Conservation (phyloP, 2,797 vertebrate species). For the Emydoidea blandingii region DNA sequence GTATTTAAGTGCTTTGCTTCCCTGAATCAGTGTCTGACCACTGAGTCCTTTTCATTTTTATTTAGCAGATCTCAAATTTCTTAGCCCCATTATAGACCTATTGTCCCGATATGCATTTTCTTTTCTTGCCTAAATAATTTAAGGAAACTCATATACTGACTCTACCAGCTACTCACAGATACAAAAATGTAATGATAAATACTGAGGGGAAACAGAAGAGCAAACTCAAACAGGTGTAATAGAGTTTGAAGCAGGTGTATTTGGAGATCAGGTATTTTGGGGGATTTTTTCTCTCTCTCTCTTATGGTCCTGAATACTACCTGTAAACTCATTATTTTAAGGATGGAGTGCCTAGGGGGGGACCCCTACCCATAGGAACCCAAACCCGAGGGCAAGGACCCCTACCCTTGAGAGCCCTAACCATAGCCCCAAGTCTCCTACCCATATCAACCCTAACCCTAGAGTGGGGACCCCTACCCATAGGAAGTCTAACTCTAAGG, state of each 20-base stretch:
- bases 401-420: too few species aligned
- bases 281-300: not conserved
- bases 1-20: not conserved
- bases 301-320: not conserved
- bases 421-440: too few species aligned
- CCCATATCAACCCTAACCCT: too few species aligned
- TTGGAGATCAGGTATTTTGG: not conserved
- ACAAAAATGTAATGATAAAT: not conserved
- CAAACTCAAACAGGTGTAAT: constrained; percentile 16
- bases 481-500: too few species aligned
- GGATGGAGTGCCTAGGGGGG: not conserved
- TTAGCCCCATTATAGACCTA: not conserved
- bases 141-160: constrained; percentile 56
- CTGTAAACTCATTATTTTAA: not conserved
- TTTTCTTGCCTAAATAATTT: not conserved
- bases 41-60: constrained; percentile 15
- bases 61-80: constrained; percentile 42
- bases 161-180: constrained; percentile 18
- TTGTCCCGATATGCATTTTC: not conserved
- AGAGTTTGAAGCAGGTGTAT: constrained; percentile 25
- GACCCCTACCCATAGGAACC: too few species aligned
- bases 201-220: constrained; percentile 2
- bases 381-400: too few species aligned
- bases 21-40: not conserved
- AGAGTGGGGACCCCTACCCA: too few species aligned